Percentiles rank a stretch among this genome's conserved stretches.
Conservation (phyloP, 2,888 invertebrate genomes). For the Drosophila anomalipes region DNA sequence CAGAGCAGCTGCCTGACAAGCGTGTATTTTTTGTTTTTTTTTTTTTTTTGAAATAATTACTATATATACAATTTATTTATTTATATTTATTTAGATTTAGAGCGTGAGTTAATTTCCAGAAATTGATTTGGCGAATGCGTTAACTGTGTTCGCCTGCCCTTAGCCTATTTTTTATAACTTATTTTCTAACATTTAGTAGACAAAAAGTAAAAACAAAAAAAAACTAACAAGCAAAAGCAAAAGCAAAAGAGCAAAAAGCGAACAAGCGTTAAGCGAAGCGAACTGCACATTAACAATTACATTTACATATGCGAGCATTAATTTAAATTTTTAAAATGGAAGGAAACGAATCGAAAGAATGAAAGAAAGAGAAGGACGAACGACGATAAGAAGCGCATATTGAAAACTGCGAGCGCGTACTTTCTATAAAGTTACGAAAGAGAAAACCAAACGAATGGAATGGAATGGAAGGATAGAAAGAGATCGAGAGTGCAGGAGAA, state of each 20-base stretch:
- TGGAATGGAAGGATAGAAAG: not conserved
- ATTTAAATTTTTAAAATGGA: slow-evolving; percentile 37
- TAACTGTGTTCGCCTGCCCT: slow-evolving; percentile 34
- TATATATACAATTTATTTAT: slow-evolving; percentile 81
- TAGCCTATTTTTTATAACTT: slow-evolving; percentile 51
- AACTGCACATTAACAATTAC: slow-evolving; percentile 44
- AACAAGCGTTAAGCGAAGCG: slow-evolving; percentile 18
- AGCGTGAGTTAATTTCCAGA: slow-evolving; percentile 66
- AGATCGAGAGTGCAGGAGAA: slow-evolving; percentile 5
- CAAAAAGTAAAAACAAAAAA: slow-evolving; percentile 14
- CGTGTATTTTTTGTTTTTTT: slow-evolving; percentile 79
- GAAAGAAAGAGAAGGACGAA: slow-evolving; percentile 25
- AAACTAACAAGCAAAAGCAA: slow-evolving; percentile 1
- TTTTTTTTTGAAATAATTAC: slow-evolving; percentile 65
- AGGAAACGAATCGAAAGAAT: slow-evolving; percentile 26
- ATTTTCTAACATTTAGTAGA: slow-evolving; percentile 44
- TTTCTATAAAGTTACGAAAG: slow-evolving; percentile 84
- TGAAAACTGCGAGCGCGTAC: slow-evolving; percentile 73
- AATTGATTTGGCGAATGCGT: slow-evolving; percentile 33
- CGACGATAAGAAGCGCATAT: slow-evolving; percentile 46
- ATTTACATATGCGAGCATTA: slow-evolving; percentile 49
- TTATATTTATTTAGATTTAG: slow-evolving; percentile 81
- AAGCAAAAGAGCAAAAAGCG: not conserved
- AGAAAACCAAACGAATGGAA: slow-evolving; percentile 36
- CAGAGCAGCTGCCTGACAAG: slow-evolving; percentile 64